These are phyloP conservation scores for Agriopis leucophaearia DNA, from an alignment of 2,888 invertebrate species.

Conservation along the genomic window DNA sequence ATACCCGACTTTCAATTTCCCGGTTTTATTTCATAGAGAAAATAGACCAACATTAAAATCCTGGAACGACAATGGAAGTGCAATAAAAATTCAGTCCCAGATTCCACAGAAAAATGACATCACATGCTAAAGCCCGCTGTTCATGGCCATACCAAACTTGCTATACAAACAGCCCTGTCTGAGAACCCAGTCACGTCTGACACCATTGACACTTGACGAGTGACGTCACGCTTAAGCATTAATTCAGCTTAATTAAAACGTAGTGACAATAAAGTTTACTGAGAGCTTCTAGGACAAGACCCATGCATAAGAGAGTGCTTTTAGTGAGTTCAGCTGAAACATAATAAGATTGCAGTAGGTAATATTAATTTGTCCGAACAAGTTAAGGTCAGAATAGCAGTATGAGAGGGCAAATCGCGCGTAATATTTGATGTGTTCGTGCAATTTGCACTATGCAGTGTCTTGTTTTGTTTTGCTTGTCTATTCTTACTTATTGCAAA, in stretches of 20 bases:
- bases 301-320: slow-evolving; percentile 29
- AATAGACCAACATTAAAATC: slow-evolving; percentile 30
- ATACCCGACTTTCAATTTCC: slow-evolving; percentile 11
- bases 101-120: slow-evolving; percentile 41
- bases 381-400: slow-evolving; percentile 23
- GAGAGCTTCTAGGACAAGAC: slow-evolving; percentile 24
- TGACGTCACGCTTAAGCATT: slow-evolving; percentile 54
- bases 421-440: slow-evolving; percentile 22
- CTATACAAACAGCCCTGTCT: slow-evolving; percentile 44
- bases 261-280: slow-evolving; percentile 40
- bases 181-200: slow-evolving; percentile 53
- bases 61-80: slow-evolving; percentile 29
- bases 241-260: slow-evolving; percentile 55
- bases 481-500: slow-evolving; percentile 8
- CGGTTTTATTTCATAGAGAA: slow-evolving; percentile 21
- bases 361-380: slow-evolving; percentile 20
- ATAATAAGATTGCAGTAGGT: slow-evolving; percentile 19
- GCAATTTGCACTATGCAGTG: slow-evolving; percentile 23
- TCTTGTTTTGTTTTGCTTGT: slow-evolving; percentile 5
- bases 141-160: slow-evolving; percentile 26
- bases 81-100: slow-evolving; percentile 37
- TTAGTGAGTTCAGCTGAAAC: slow-evolving; percentile 12
- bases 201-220: slow-evolving; percentile 50
- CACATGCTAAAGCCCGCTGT: slow-evolving; percentile 37
- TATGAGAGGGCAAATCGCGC: slow-evolving; percentile 13